Percentiles rank a stretch among this genome's conserved stretches.
Conservation (phyloP, 2,797 vertebrate genomes). For the Carcharodon carcharias region DNA sequence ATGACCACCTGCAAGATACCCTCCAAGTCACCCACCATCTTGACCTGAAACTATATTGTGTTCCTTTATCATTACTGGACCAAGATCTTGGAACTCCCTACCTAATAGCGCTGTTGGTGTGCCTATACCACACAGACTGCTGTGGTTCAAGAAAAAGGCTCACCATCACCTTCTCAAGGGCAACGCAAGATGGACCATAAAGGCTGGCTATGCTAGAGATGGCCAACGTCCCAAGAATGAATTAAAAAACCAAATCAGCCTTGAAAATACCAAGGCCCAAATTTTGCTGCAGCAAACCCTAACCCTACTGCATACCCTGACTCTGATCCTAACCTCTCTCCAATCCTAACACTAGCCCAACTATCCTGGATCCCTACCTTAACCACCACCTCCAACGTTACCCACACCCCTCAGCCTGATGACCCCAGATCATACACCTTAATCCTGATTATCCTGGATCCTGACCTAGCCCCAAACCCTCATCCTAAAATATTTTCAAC, state of each 20-base stretch:
- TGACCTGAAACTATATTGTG: not conserved
- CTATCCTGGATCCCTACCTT: no score
- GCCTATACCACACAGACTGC: not conserved
- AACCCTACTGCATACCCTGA: no score
- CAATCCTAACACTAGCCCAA: no score
- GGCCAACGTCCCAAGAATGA: not conserved
- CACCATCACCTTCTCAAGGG: not conserved
- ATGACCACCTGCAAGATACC: not conserved
- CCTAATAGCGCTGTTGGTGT: not conserved
- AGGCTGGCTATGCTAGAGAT: not conserved
- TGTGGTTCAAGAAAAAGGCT: not conserved
- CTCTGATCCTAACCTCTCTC: no score
- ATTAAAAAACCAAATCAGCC: not conserved
- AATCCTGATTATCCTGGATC: no score
- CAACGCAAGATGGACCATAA: not conserved
- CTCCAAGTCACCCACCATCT: not conserved
- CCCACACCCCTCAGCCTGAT: no score
- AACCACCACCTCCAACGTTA: no score
- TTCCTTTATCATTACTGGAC: not conserved
- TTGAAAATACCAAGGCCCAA: not conserved
- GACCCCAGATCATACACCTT: no score
- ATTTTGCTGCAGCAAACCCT: no score
- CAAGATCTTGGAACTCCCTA: not conserved
- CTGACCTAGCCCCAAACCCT: no score
- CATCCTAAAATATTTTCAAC: no score